Percentiles rank a stretch among this genome's conserved stretches.
These are phyloP conservation scores for Psilopogon haemacephalus DNA, from an alignment of 2,113 vertebrate genomes.

Conservation along the genomic window DNA sequence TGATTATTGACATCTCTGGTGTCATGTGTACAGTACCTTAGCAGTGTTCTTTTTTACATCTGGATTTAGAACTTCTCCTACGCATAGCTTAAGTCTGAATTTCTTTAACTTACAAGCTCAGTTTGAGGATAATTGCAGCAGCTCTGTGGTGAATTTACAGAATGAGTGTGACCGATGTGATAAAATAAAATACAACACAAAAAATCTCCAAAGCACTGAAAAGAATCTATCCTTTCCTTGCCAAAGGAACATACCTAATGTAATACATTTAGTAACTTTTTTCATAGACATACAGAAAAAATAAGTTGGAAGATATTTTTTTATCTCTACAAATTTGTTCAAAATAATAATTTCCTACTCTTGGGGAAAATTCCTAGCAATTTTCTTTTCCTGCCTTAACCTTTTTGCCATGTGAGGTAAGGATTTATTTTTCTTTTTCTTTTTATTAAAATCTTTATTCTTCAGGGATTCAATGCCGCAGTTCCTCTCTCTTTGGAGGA, in stretches of 20 bases:
- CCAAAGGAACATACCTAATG: background rate
- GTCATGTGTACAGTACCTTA: background rate
- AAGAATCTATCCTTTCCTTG: conserved; percentile 7
- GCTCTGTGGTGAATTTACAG: background rate
- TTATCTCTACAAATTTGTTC: conserved; percentile 17
- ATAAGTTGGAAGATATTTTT: conserved; percentile 50
- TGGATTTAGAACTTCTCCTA: background rate
- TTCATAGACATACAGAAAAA: background rate
- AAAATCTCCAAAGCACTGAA: background rate
- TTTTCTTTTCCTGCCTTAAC: background rate
- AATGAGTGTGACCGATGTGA: background rate
- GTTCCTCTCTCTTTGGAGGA: background rate
- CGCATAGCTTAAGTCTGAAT: background rate
- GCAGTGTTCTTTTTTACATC: background rate
- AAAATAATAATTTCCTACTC: background rate
- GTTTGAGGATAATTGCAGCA: background rate
- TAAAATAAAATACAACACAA: background rate
- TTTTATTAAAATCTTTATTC: conserved; percentile 3
- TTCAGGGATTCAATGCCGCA: background rate
- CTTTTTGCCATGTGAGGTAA: background rate
- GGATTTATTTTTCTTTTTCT: background rate
- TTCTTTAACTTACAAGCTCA: background rate
- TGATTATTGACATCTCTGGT: background rate
- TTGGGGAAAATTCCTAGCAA: background rate
- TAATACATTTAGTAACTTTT: background rate